Percentiles rank a stretch among this genome's conserved stretches.
Conservation (phyloP, 2,888 invertebrate genomes). For the Platycheirus rosarum region DNA sequence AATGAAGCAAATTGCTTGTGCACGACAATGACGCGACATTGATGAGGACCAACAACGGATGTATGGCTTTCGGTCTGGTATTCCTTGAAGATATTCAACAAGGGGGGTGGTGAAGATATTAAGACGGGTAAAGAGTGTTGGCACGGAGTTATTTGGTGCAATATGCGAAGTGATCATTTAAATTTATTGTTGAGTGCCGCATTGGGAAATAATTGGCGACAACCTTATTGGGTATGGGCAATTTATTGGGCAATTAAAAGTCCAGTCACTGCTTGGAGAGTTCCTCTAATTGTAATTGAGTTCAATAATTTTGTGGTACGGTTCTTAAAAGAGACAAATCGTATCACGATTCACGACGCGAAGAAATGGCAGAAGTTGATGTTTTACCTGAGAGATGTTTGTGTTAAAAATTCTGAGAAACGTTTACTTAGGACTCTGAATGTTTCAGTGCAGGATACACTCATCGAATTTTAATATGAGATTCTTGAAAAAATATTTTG, state of each 20-base stretch:
- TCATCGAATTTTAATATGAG: too few species aligned
- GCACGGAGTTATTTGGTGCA: constrained; percentile 43
- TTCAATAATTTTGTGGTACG: neutral
- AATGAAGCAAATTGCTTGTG: constrained; percentile 74
- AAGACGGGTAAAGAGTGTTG: too few species aligned
- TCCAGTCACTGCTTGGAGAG: constrained; percentile 33
- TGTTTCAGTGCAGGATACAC: too few species aligned
- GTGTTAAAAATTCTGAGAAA: too few species aligned
- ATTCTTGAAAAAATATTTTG: too few species aligned
- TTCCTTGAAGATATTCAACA: constrained; percentile 36
- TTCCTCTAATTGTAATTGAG: constrained; percentile 16
- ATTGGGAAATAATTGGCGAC: constrained; percentile 72
- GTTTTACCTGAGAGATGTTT: too few species aligned
- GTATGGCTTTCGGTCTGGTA: constrained; percentile 63
- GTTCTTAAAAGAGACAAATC: constrained; percentile 38
- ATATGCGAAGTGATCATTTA: constrained; percentile 64
- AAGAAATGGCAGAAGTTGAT: too few species aligned
- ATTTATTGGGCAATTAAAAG: constrained; percentile 73
- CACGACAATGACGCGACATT: constrained; percentile 68
- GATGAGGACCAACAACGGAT: constrained; percentile 66
- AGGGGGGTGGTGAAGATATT: neutral
- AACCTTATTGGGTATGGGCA: constrained; percentile 50
- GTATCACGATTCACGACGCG: constrained; percentile 10
- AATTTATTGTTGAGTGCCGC: constrained; percentile 72
- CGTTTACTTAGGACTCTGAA: too few species aligned